Percentiles rank a stretch among this genome's conserved stretches.
Conservation (phyloP, 2,888 invertebrate species). For the Acholoe squamosa region DNA sequence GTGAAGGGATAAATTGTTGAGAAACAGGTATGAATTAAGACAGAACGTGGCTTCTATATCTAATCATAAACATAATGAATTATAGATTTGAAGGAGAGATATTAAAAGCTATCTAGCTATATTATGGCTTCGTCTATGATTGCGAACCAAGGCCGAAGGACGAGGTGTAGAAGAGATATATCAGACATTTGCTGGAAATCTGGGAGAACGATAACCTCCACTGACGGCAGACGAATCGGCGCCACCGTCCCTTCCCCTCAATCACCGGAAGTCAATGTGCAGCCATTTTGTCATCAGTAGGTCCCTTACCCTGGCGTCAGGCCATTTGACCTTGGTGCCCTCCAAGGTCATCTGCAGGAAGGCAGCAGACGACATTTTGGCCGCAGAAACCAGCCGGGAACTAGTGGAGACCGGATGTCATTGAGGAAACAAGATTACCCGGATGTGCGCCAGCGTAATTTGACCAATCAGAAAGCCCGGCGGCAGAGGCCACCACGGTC, state of each 20-base stretch:
- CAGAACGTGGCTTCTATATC: no score
- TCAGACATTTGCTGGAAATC: no score
- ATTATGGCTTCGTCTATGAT: no score
- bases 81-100: no score
- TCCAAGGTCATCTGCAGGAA: constrained; percentile 32
- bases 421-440: constrained; percentile 52
- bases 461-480: constrained; percentile 46
- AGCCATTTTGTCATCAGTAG: constrained; percentile 4
- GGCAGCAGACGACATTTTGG: neutral
- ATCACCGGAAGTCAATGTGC: neutral
- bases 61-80: no score
- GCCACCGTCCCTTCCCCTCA: neutral
- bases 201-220: neutral
- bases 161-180: no score
- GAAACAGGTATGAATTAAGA: no score
- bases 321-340: constrained; percentile 3
- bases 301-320: neutral
- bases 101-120: no score
- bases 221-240: neutral
- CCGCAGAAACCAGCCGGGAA: constrained; percentile 11
- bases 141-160: no score
- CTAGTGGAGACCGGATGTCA: constrained; percentile 10
- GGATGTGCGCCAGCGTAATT: constrained; percentile 17
- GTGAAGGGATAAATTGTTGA: no score
- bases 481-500: constrained; percentile 42